Evolutionary conservation across 2,113 vertebrate genomes (phyloP), one percentile per base, ranked within the genome.

Genomic region (Osmerus eperlanus): DNA sequence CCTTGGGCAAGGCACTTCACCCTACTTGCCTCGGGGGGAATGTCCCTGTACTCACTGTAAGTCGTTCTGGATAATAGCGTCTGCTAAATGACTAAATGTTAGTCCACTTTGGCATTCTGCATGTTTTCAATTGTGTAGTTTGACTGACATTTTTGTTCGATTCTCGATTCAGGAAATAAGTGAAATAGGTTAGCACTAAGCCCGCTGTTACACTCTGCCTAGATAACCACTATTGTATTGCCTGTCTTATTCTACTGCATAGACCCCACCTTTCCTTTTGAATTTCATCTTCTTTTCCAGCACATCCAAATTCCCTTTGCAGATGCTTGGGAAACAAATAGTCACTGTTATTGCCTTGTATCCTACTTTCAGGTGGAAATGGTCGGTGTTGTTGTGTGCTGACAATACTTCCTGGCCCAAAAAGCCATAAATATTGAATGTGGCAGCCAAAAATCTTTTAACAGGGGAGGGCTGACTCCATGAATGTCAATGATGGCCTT

Each of bases 401-500:
- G 59, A 15, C 65, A 2, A 19, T 19, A 36, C 13, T 71, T 70
- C 67, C 58, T 56, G 51, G 74, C 41, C 68, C 75, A 56, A 74
- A 64, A 53, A 59, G 13, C 15, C 63, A 75, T 86, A 62, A 86
- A 89, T 84, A 82, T 76, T 87, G 54, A 16, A 85, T 73, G 23
- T 23, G 66, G 65, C 75, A 81, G 72, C 29, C 81, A 76, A 76
- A 81, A 77, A 73, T 78, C 61, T 71, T 75, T 67, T 68, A n/a
- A 60, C 56, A 36, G 74, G 59, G 59, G 69, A 72, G 58, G 67
- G 53, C 67, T 68, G 71, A 67, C 73, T 84, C 79, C 80, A 80
- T 87, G 68, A 84, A 83, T 83, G 79, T 85, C 83, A 83, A 86
- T 81, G 69, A 11, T 53, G 70, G 75, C 73, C 84, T 79, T 77